Conservation (phyloP, 2,797 vertebrate genomes). For the Enteromius fasciolatus region DNA sequence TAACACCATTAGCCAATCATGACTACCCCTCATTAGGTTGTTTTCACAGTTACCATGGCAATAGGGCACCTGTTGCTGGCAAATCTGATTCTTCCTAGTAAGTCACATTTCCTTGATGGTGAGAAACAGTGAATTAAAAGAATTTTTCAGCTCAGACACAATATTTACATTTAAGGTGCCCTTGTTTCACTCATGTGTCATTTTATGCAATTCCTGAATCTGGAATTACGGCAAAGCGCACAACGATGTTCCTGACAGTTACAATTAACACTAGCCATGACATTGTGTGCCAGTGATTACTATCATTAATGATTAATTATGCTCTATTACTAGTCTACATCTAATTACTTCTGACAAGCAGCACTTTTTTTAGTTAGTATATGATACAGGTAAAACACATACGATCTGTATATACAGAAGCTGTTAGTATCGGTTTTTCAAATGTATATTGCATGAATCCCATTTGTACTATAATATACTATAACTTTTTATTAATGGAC, state of each 20-base stretch:
- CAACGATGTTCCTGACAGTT: background rate
- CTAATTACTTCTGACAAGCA: background rate
- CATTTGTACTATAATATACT: too few species aligned
- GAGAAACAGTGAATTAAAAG: background rate
- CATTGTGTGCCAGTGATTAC: background rate
- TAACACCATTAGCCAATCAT: slow-evolving; percentile 25
- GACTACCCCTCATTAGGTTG: background rate
- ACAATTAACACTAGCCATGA: background rate
- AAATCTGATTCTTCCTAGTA: background rate
- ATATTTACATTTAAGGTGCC: background rate
- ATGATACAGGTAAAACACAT: background rate
- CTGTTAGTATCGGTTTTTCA: background rate
- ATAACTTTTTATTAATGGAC: background rate
- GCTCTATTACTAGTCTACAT: background rate
- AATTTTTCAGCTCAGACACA: background rate
- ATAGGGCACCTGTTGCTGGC: background rate
- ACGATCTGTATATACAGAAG: background rate
- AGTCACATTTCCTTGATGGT: slow-evolving; percentile 17
- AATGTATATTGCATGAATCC: background rate
- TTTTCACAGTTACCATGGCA: slow-evolving; percentile 21
- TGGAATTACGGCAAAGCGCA: background rate
- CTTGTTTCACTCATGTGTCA: background rate
- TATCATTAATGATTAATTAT: background rate
- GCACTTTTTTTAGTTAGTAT: slow-evolving; percentile 3
- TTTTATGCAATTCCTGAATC: background rate